Percentiles rank a stretch among this genome's conserved stretches.
Evolutionary conservation across 2,888 invertebrate species (phyloP).

Genomic region (Athetis lepigone): DNA sequence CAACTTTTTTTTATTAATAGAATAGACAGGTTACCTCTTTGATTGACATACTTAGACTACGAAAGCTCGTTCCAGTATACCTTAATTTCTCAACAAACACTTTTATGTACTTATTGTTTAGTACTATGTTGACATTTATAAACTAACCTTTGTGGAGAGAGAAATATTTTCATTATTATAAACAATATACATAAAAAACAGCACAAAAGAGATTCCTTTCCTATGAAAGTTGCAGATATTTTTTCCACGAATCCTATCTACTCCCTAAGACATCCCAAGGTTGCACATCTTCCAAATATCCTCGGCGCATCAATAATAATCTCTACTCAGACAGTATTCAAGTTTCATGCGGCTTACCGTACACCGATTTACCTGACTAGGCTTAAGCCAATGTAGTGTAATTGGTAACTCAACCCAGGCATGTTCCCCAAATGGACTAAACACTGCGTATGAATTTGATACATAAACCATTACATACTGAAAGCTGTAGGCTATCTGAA

Average conservation of each 20-base stretch:
- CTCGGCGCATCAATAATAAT: constrained; percentile 29
- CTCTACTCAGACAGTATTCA: constrained; percentile 38
- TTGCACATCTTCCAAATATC: neutral
- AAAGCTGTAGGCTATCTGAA: constrained; percentile 21
- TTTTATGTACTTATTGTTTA: too few species aligned
- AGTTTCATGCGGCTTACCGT: constrained; percentile 52
- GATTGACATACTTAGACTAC: too few species aligned
- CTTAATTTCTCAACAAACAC: too few species aligned
- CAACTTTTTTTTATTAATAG: too few species aligned
- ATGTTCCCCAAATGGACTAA: constrained; percentile 59
- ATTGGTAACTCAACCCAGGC: constrained; percentile 68
- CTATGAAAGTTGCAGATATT: neutral
- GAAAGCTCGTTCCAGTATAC: too few species aligned
- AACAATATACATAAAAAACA: too few species aligned
- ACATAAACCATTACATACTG: constrained; percentile 45
- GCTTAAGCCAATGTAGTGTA: constrained; percentile 57
- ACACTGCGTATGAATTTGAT: constrained; percentile 60
- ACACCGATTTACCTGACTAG: constrained; percentile 54
- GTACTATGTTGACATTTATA: too few species aligned
- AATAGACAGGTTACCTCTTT: too few species aligned
- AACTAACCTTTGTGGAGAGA: too few species aligned
- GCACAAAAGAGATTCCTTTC: too few species aligned
- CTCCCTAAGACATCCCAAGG: neutral
- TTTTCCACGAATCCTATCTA: neutral
- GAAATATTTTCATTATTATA: too few species aligned